These are phyloP conservation scores for Garrulus glandarius DNA, from an alignment of 2,797 vertebrate species.

Conservation along the genomic window DNA sequence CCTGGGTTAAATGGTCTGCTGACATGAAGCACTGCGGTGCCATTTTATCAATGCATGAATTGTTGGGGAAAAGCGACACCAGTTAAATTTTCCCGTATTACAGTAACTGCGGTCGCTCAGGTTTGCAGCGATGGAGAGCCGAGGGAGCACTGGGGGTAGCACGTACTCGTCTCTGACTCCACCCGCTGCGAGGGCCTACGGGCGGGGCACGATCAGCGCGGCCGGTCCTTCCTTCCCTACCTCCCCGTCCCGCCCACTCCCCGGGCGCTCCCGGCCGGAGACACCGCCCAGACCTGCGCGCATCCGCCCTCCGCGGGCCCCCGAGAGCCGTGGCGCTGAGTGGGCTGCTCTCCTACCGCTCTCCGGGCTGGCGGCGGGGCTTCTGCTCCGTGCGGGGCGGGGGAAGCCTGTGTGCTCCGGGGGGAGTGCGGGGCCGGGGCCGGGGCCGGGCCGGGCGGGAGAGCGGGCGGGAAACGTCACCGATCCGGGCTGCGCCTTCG, in stretches of 20 bases:
- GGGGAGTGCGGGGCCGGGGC: too few relatives aligned
- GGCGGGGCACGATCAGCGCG: too few relatives aligned
- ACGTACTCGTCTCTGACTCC: accelerated
- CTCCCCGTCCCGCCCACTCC: too few relatives aligned
- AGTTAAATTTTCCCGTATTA: too few relatives aligned
- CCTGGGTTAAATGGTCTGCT: background rate
- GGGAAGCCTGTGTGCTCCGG: background rate
- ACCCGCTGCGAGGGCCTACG: too few relatives aligned
- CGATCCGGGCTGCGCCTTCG: too few relatives aligned
- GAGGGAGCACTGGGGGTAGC: accelerated
- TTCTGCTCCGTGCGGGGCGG: background rate
- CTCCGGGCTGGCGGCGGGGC: background rate
- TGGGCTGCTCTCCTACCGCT: too few relatives aligned
- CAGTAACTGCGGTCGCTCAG: background rate
- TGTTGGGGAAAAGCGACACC: background rate
- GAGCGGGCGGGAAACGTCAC: too few relatives aligned
- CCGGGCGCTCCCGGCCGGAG: too few relatives aligned
- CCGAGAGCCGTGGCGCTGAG: too few relatives aligned
- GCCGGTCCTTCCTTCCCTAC: too few relatives aligned
- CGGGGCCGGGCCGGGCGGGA: too few relatives aligned
- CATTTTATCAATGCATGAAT: background rate
- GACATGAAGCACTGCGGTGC: background rate
- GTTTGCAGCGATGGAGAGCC: background rate
- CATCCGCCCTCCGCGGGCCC: background rate
- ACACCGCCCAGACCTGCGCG: accelerated